Evolutionary conservation across 2,888 invertebrate species (phyloP).

Genomic region (Sarcophaga carnaria): DNA sequence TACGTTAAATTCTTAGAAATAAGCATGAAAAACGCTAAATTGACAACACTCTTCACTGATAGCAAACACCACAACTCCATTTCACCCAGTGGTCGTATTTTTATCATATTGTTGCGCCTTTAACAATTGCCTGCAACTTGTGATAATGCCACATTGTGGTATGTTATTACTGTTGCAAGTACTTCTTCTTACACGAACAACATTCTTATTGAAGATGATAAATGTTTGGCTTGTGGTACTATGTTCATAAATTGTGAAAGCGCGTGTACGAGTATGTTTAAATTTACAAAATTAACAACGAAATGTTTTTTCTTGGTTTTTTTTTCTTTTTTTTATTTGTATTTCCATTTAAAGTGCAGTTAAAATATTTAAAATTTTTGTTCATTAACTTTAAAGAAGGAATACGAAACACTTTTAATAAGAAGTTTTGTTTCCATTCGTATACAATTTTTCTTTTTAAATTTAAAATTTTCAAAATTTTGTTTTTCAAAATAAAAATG

Average conservation of each 20-base stretch:
- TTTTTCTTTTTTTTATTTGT: not conserved
- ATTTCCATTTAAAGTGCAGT: constrained; percentile 60
- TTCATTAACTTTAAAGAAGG: not conserved
- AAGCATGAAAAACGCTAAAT: no score
- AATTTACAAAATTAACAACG: constrained; percentile 40
- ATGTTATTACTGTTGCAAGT: constrained; percentile 11
- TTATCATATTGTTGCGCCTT: not conserved
- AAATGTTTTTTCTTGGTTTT: constrained; percentile 13
- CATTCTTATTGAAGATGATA: constrained; percentile 58
- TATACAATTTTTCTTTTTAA: not conserved
- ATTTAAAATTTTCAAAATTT: constrained; percentile 6
- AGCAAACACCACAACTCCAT: not conserved
- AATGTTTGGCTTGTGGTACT: constrained; percentile 63
- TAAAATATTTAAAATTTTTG: constrained; percentile 64
- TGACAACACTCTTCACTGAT: no score
- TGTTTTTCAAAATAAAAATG: constrained; percentile 20
- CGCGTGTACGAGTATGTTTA: constrained; percentile 24
- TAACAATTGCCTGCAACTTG: constrained; percentile 34
- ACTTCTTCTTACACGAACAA: not conserved
- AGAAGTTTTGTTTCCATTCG: constrained; percentile 45
- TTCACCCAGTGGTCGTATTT: constrained; percentile 24
- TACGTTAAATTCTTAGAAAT: no score
- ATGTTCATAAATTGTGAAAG: constrained; percentile 53
- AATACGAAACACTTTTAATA: constrained; percentile 42
- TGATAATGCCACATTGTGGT: constrained; percentile 38